These are phyloP conservation scores for Salticus scenicus DNA, from an alignment of 2,888 invertebrate species.

Conservation along the genomic window DNA sequence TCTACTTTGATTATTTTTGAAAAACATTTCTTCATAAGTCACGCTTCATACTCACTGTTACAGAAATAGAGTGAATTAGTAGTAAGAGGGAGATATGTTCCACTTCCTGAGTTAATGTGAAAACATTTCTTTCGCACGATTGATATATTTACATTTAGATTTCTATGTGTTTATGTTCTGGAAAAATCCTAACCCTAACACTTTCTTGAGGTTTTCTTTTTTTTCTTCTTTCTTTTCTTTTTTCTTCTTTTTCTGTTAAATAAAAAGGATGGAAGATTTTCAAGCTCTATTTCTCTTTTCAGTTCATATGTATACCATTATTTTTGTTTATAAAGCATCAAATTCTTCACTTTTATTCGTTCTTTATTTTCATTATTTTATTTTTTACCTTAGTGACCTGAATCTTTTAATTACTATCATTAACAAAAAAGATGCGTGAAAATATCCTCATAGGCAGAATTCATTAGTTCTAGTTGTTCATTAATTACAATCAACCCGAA, in stretches of 20 bases:
- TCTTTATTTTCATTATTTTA: background rate
- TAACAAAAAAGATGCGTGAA: background rate
- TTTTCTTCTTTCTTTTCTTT: too few relatives aligned
- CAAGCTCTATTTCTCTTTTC: background rate
- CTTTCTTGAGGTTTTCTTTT: background rate
- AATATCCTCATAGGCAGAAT: too few relatives aligned
- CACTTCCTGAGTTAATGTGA: background rate
- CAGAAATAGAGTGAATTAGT: too few relatives aligned
- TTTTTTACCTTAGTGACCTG: background rate
- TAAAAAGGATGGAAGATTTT: background rate
- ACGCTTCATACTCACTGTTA: too few relatives aligned
- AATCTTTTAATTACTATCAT: background rate
- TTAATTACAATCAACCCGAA: too few relatives aligned
- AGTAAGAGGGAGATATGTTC: too few relatives aligned
- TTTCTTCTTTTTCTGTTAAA: too few relatives aligned
- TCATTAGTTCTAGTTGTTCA: too few relatives aligned
- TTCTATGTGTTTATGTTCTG: background rate
- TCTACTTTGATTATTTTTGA: too few relatives aligned
- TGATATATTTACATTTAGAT: background rate
- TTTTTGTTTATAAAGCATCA: background rate
- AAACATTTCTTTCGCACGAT: background rate
- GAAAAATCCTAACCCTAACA: background rate
- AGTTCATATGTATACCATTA: background rate
- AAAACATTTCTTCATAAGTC: too few relatives aligned
- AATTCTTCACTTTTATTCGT: background rate